phyloP scores from a whole-genome alignment of 2,797 vertebrate genomes.

The Lutjanus argentimaculatus region DNA sequence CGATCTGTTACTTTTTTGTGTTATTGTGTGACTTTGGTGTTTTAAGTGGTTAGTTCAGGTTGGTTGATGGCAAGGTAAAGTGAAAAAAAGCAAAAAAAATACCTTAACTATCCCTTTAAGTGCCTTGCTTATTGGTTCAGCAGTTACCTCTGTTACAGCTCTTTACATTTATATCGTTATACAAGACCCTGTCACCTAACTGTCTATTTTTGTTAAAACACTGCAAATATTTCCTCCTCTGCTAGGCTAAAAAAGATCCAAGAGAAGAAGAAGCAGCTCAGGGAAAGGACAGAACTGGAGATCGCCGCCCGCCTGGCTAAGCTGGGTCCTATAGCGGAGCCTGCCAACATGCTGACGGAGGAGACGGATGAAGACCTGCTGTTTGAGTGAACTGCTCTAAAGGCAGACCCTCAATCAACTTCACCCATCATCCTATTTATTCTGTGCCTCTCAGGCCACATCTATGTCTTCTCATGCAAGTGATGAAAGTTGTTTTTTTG shows the following conservation, averaged over 20 bases:
- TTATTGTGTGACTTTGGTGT: too few relatives aligned
- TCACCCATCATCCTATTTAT: constrained; percentile 81
- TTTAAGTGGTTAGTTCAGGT: too few relatives aligned
- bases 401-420: not conserved
- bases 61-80: too few relatives aligned
- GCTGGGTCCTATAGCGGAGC: constrained; percentile 89
- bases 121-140: too few relatives aligned
- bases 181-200: not conserved
- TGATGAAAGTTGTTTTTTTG: constrained; percentile 62
- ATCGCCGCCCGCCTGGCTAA: constrained; percentile 86
- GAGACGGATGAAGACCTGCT: constrained; percentile 96
- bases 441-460: constrained; percentile 77
- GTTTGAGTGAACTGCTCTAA: constrained; percentile 88
- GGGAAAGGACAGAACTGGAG: constrained; percentile 91
- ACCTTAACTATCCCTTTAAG: too few relatives aligned
- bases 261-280: constrained; percentile 98
- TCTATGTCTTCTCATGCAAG: constrained; percentile 66
- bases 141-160: too few relatives aligned
- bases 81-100: too few relatives aligned
- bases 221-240: not conserved
- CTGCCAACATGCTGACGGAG: constrained; percentile 93
- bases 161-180: not conserved
- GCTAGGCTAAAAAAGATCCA: constrained; percentile 98
- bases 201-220: not conserved
- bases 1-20: too few relatives aligned